Conservation (phyloP, 1,140 invertebrate species). For the Anoplophora glabripennis region DNA sequence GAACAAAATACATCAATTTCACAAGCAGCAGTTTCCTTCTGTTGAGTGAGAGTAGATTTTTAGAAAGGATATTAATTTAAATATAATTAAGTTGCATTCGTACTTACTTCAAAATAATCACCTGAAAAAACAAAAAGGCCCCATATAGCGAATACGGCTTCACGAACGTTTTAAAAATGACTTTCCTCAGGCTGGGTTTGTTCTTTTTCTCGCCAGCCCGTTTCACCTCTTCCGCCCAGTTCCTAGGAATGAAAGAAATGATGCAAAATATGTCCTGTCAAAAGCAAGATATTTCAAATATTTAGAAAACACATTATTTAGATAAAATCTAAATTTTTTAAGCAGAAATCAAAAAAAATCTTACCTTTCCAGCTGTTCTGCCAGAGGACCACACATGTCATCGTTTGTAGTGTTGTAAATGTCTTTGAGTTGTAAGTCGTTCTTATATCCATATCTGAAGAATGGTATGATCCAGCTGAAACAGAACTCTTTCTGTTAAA, state of each 20-base stretch:
- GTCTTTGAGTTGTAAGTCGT: conserved; percentile 64
- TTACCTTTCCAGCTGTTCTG: conserved; percentile 62
- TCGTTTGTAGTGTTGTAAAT: conserved; percentile 53
- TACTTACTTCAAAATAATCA: conserved; percentile 38
- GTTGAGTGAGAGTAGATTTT: not conserved
- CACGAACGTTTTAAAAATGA: conserved; percentile 49
- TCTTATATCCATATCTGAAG: conserved; percentile 59
- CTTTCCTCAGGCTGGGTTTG: conserved; percentile 35
- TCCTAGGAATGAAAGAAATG: conserved; percentile 61
- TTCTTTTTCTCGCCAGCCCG: conserved; percentile 33
- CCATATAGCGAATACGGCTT: conserved; percentile 36
- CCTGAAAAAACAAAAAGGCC: conserved; percentile 38
- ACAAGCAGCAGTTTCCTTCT: not conserved
- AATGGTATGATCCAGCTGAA: conserved; percentile 64
- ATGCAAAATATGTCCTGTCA: conserved; percentile 49
- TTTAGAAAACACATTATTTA: no score
- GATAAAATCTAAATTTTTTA: conserved; percentile 8
- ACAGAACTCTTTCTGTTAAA: no score
- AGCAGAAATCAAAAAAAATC: not conserved
- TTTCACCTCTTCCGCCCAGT: conserved; percentile 54
- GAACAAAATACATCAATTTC: not conserved
- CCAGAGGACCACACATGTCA: conserved; percentile 44
- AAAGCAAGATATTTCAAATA: conserved; percentile 48
- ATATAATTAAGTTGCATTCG: not conserved
- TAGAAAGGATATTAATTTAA: not conserved